These are phyloP conservation scores for Brienomyrus brachyistius DNA, from an alignment of 2,113 vertebrate species.

Conservation along the genomic window DNA sequence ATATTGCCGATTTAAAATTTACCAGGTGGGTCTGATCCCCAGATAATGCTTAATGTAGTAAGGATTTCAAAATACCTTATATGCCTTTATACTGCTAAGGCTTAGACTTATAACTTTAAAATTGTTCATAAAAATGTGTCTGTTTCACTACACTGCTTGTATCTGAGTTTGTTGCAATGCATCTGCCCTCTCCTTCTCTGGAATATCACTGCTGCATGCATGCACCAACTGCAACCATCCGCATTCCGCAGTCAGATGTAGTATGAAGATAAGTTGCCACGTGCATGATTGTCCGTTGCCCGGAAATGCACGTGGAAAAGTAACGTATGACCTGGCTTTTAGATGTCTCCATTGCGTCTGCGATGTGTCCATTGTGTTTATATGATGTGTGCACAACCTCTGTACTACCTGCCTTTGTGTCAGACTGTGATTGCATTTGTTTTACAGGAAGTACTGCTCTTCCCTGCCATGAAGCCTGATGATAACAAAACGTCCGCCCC, in stretches of 20 bases:
- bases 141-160: background rate
- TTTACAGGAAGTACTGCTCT: constrained; percentile 83
- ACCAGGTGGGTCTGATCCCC: no score
- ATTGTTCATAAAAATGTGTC: background rate
- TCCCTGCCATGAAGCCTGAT: constrained; percentile 96
- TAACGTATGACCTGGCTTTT: background rate
- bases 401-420: background rate
- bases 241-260: background rate
- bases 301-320: background rate
- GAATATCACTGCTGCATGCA: background rate
- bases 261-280: background rate
- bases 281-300: background rate
- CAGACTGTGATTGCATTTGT: background rate
- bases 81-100: background rate
- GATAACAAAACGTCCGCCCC: constrained; percentile 60
- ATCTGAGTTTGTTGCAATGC: background rate
- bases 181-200: background rate
- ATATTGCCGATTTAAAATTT: background rate
- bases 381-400: background rate
- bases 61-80: background rate
- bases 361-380: background rate
- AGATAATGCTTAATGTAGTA: background rate
- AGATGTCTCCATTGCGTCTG: background rate
- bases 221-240: background rate
- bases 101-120: background rate